Evolutionary conservation across 1,140 invertebrate species (phyloP), one percentile per base, ranked within the genome.

Genomic region (Apis florea): DNA sequence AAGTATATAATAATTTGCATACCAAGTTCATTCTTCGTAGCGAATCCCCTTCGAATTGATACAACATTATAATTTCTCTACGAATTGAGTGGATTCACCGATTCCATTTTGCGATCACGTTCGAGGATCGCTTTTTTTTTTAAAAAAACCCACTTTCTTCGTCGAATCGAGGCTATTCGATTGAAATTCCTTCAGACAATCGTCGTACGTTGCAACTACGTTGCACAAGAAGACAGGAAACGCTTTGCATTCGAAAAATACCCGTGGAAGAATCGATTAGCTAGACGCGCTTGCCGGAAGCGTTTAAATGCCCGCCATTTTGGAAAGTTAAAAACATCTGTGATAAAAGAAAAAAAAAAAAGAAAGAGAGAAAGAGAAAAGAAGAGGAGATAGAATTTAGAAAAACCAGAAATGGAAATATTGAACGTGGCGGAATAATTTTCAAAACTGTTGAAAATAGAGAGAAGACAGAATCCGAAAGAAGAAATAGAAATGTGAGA

Each of bases 61-160:
- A 58, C 56, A 1, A n/a, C 3, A 21, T 58, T 24, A 26, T 61
- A 61, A 61, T 24, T 67, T 1, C 64, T 47, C 12, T 11, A 12
- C 40, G 26, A 19, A 11, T 21, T 13, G 49, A 24, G 6, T 17
- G 21, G 40, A 49, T 68, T 40, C n/a, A 17, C 53, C 10, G 26
- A n/a, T 56, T 56, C 69, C 26, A 56, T 56, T n/a, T n/a, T 71
- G 26, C 51, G 69, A 71, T 71, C 69, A 71, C 69, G 51, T 71
- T 24, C 40, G n/a, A 19, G 17, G n/a, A 73, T 73, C 70, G n/a
- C 24, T 24, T 12, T 8, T 8, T 61, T 17, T 12, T 40, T 40
- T 40, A 4, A 40, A 49, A 40, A n/a, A 73, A 15, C 21, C 49
- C 19, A 15, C 31, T 47, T 58, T 49, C 40, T 26, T 47, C 21